These are phyloP conservation scores for Cydia amplana DNA, from an alignment of 1,140 invertebrate species.

Conservation along the genomic window DNA sequence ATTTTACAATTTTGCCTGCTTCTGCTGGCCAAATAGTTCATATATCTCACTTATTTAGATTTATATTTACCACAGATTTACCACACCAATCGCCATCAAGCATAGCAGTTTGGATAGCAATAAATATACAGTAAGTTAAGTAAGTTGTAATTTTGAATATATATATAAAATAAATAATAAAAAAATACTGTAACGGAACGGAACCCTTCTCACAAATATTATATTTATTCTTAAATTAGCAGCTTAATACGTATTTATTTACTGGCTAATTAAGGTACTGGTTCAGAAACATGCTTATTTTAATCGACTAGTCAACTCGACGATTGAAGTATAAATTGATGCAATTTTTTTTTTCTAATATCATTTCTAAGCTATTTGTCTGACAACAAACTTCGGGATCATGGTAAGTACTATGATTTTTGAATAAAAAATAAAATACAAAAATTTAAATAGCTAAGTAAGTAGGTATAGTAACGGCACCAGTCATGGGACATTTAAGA, in stretches of 20 bases:
- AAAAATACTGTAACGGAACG: neutral
- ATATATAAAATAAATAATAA: no score
- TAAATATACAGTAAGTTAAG: no score
- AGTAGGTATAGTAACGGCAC: no score
- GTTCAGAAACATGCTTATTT: neutral
- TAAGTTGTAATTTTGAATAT: no score
- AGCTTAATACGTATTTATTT: neutral
- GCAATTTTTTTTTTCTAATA: neutral
- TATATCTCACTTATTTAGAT: no score
- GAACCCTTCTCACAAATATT: neutral
- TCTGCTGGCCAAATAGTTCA: no score
- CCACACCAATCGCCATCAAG: no score
- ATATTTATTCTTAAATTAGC: neutral
- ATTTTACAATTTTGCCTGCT: no score
- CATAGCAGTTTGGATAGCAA: no score
- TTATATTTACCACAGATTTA: no score
- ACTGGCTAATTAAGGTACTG: neutral
- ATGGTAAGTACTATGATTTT: slow-evolving; percentile 5
- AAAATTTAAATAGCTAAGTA: neutral
- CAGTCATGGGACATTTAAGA: no score
- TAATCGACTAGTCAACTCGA: neutral
- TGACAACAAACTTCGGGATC: neutral
- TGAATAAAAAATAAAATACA: neutral
- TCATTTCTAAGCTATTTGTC: neutral
- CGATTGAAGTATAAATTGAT: neutral